A percentile compares a stretch with the other conserved stretches of the same genome.
These are phyloP conservation scores for Dendrolimus kikuchii DNA, from an alignment of 1,140 invertebrate genomes.

Conservation along the genomic window DNA sequence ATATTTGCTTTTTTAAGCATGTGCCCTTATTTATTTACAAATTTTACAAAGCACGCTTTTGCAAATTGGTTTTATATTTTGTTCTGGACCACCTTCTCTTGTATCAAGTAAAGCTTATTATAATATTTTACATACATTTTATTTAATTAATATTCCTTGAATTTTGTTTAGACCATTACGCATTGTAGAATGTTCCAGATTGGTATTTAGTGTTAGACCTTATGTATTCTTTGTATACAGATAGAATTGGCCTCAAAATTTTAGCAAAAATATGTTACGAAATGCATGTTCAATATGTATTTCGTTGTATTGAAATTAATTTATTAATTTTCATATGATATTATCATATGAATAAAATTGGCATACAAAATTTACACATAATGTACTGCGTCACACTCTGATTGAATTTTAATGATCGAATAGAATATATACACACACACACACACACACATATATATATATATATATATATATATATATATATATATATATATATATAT, in stretches of 20 bases:
- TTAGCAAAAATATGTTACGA: conserved; percentile 14
- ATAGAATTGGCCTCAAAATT: conserved; percentile 39
- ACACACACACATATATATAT: no score
- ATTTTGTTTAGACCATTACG: conserved; percentile 9
- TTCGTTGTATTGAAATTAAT: conserved; percentile 10
- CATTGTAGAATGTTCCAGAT: conserved; percentile 17
- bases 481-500: no score
- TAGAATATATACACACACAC: no score
- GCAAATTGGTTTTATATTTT: no score
- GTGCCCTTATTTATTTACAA: conserved; percentile 24
- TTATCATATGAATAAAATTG: conserved; percentile 27
- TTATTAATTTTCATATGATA: conserved; percentile 9
- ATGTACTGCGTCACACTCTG: conserved; percentile 40
- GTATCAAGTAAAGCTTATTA: background rate
- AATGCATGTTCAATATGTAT: conserved; percentile 12
- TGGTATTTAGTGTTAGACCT: conserved; percentile 17
- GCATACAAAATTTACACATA: conserved; percentile 34
- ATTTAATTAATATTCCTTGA: conserved; percentile 10
- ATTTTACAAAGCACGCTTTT: background rate
- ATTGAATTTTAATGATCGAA: conserved; percentile 6
- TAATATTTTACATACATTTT: conserved; percentile 15
- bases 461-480: no score
- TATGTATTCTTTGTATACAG: conserved; percentile 46
- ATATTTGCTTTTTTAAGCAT: conserved; percentile 25
- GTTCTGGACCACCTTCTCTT: background rate